Conservation (phyloP, 2,113 vertebrate genomes). For the Ariopsis seemanni region DNA sequence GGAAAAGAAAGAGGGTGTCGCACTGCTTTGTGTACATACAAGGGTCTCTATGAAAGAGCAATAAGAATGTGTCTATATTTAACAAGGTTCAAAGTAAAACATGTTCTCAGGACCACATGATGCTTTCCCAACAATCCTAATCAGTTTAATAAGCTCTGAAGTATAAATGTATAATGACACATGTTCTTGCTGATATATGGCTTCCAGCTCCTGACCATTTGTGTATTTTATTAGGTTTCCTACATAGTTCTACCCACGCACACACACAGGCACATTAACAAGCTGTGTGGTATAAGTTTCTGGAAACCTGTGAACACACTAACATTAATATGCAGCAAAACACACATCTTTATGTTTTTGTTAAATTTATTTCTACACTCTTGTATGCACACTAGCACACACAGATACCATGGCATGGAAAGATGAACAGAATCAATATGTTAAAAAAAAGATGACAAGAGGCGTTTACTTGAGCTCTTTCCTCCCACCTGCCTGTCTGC, state of each 20-base stretch:
- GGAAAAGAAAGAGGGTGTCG: conserved; percentile 57
- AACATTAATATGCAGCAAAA: conserved; percentile 43
- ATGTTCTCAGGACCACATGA: conserved; percentile 50
- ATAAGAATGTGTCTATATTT: conserved; percentile 64
- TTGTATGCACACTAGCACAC: not conserved
- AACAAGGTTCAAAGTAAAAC: conserved; percentile 63
- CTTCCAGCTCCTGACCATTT: conserved; percentile 13
- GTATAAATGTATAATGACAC: conserved; percentile 29
- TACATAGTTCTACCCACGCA: conserved; percentile 3
- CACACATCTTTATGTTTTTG: conserved; percentile 13
- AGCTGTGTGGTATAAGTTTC: not conserved
- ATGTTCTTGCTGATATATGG: conserved; percentile 24
- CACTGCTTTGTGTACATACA: conserved; percentile 69
- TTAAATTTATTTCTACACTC: conserved; percentile 5
- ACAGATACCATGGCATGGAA: conserved; percentile 49
- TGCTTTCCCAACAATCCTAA: conserved; percentile 29
- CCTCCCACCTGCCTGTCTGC: conserved; percentile 75
- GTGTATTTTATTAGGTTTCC: conserved; percentile 25
- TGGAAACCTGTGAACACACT: conserved; percentile 2
- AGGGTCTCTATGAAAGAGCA: conserved; percentile 72
- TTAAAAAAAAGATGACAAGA: conserved; percentile 74
- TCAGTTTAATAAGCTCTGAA: conserved; percentile 2
- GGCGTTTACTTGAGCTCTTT: conserved; percentile 72
- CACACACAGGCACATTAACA: conserved; percentile 2
- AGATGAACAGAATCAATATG: conserved; percentile 70